Evolutionary conservation across 2,797 vertebrate genomes (phyloP).

Genomic region (Diceros bicornis): DNA sequence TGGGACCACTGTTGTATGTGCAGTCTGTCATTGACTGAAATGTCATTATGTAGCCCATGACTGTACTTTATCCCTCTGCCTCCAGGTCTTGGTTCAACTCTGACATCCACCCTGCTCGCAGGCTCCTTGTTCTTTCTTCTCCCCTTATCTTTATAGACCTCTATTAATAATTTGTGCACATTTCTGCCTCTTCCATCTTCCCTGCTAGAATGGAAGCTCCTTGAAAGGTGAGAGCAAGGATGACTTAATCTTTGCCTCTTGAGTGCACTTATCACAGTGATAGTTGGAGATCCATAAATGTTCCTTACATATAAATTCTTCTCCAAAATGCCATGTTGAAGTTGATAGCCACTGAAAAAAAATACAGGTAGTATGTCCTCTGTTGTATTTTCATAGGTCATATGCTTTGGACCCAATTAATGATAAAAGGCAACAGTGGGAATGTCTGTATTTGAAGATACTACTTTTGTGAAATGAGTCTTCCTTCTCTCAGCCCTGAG

Average conservation of each 20-base stretch:
- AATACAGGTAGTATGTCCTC: neutral
- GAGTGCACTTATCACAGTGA: neutral
- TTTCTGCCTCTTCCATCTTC: neutral
- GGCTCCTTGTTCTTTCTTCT: neutral
- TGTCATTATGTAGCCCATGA: no score
- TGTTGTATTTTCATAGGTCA: neutral
- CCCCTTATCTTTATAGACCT: neutral
- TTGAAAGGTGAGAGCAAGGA: neutral
- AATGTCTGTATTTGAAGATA: neutral
- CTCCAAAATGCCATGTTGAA: neutral
- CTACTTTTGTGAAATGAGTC: neutral
- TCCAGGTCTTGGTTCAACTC: neutral
- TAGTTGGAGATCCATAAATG: neutral
- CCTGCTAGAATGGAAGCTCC: neutral
- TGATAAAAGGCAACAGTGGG: neutral
- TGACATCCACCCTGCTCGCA: no score
- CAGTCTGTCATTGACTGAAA: no score
- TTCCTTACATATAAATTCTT: neutral
- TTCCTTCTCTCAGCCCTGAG: neutral
- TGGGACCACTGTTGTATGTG: no score
- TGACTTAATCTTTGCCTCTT: neutral
- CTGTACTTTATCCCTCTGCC: neutral
- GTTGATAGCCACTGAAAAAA: neutral
- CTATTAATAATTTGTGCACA: neutral
- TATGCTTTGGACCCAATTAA: neutral